A percentile compares a stretch with the other conserved stretches of the same genome.
These are phyloP conservation scores for Euzophera pinguis DNA, from an alignment of 2,888 invertebrate genomes.

Conservation along the genomic window DNA sequence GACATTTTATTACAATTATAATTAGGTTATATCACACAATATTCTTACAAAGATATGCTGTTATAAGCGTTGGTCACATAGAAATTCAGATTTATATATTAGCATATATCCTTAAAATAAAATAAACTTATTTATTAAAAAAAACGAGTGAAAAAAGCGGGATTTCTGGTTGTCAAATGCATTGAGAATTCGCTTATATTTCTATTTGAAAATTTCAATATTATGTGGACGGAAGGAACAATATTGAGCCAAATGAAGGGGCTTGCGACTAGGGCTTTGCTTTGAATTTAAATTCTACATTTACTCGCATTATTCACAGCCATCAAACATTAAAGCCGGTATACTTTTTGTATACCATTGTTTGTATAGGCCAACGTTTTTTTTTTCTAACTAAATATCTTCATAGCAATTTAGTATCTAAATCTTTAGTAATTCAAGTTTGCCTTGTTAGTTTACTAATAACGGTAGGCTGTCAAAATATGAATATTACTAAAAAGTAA, in stretches of 20 bases:
- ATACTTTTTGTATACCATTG: slow-evolving; percentile 33
- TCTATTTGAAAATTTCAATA: slow-evolving; percentile 59
- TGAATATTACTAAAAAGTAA: too few relatives aligned
- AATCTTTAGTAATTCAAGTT: too few relatives aligned
- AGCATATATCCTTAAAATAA: slow-evolving; percentile 29
- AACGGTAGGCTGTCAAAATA: too few relatives aligned
- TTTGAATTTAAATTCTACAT: slow-evolving; percentile 22
- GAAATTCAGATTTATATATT: slow-evolving; percentile 48
- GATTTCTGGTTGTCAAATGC: slow-evolving; percentile 45
- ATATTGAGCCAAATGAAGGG: slow-evolving; percentile 52
- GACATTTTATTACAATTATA: slow-evolving; percentile 62
- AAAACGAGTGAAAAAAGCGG: slow-evolving; percentile 21
- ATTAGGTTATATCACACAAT: slow-evolving; percentile 77
- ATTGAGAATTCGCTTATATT: slow-evolving; percentile 50
- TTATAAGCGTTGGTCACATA: slow-evolving; percentile 74
- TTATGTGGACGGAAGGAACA: slow-evolving; percentile 72
- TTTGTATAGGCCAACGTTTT: slow-evolving; percentile 34
- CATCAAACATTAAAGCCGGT: slow-evolving; percentile 42
- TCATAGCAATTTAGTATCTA: neutral
- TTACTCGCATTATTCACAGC: slow-evolving; percentile 41
- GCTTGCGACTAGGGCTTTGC: slow-evolving; percentile 41
- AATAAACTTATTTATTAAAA: slow-evolving; percentile 30
- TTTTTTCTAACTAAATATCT: neutral
- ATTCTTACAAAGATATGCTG: slow-evolving; percentile 76
- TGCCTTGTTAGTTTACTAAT: too few relatives aligned